These are phyloP conservation scores for Rhodinocichla rosea DNA, from an alignment of 2,113 vertebrate genomes.

Conservation along the genomic window DNA sequence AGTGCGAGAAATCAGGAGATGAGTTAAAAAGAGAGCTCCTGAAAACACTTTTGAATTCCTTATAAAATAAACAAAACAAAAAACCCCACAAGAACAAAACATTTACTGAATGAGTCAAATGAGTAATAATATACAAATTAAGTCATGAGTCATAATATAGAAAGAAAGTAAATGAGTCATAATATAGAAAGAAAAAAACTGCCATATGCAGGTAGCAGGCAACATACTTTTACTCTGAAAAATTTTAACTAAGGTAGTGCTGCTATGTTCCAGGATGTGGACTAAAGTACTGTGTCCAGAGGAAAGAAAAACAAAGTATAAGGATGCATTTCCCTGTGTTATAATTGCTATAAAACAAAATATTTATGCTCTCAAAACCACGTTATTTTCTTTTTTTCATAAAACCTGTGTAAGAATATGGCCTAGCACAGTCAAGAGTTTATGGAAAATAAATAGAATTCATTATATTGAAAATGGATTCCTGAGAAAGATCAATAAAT, in stretches of 20 bases:
- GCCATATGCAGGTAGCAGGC: not conserved
- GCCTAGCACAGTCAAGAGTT: not conserved
- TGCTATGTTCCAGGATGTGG: not conserved
- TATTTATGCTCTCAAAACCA: not conserved
- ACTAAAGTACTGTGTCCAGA: not conserved
- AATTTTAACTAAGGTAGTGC: not conserved
- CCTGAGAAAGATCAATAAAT: constrained; percentile 59
- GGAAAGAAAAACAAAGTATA: not conserved
- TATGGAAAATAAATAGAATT: constrained; percentile 13
- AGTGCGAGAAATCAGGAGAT: not conserved
- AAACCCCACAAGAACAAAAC: not conserved
- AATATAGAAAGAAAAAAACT: not conserved
- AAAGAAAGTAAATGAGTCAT: not conserved
- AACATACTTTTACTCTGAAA: not conserved
- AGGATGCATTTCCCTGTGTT: not conserved
- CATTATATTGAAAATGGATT: constrained; percentile 17
- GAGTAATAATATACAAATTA: no score
- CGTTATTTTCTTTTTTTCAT: not conserved
- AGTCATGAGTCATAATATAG: no score
- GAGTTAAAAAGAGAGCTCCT: not conserved
- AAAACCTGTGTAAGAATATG: not conserved
- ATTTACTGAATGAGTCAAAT: not conserved
- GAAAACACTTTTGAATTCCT: not conserved
- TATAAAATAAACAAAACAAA: not conserved
- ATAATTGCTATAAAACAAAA: not conserved